Base-by-base conservation (phyloP, 64 coral and sea anemone genomes). In the Hydrozoanthus tunicans region DNA sequence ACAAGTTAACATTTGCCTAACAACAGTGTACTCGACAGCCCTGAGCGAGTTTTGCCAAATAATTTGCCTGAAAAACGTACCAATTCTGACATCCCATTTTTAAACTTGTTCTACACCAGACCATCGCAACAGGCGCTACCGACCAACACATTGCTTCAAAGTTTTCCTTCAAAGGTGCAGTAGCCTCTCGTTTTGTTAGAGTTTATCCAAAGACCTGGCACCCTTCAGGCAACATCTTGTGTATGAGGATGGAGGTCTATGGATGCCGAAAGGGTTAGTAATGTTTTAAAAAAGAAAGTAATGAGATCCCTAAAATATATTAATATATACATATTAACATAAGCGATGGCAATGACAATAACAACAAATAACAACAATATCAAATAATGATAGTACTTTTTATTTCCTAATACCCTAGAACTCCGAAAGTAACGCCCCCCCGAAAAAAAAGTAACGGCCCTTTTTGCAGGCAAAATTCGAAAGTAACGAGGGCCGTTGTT, bases 211-310 rank as follows among this genome's bases (percentile, higher is more conserved):
- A 78, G 14, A 78, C 76, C 13, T 78, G 76, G 76, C 13, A 56
- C 6, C 12, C 14, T 53, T 5, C 75, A 6, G 51, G 51, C 9
- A 2, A 14, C 3, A 78, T 53, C 12, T 7, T 15, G 3, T 56
- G 76, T 57, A 78, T 78, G 53, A 56, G 76, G 15, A 78, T 78
- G 76, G 76, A 78, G 14, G 76, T 78, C 56, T 78, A 78, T 20
- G 76, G 76, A 2, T 78, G 76, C 20, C 55, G 76, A 78, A 78
- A 57, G 54, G 76, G 76, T 78, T 17, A 6, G 76, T 73, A 3
- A 4, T 51, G 0, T 73, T 73, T 73, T 73, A 14, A 72, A 72
- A 72, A 43, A 43, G 32, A 43, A 43, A 43, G 2, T 43, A 43
- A 43, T 43, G 32, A 43, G 32, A 43, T 43, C 32, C 32, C 32